Conservation (phyloP, 2,888 invertebrate genomes). For the Melieria omissa region DNA sequence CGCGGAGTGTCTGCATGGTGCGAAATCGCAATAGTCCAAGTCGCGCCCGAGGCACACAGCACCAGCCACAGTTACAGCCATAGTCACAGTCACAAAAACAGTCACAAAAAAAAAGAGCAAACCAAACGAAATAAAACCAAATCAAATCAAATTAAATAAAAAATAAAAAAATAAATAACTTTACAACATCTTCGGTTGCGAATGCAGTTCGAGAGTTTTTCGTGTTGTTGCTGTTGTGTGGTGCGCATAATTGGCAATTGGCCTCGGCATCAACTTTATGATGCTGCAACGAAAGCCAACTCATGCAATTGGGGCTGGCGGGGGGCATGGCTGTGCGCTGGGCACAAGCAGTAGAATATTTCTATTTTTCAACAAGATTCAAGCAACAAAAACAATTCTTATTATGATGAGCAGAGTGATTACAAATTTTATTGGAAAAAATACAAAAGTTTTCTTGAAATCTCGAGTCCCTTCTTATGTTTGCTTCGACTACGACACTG, state of each 20-base stretch:
- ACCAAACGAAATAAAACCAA: constrained; percentile 1
- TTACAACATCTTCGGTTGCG: constrained; percentile 30
- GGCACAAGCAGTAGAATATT: no score
- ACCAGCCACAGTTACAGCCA: not conserved
- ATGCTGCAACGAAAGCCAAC: constrained; percentile 41
- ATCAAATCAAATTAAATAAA: constrained; percentile 3
- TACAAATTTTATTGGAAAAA: no score
- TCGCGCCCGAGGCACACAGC: constrained; percentile 42
- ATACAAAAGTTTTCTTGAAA: not conserved
- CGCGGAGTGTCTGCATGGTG: constrained; percentile 41
- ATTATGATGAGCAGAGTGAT: no score
- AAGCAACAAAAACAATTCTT: no score
- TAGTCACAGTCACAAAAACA: not conserved
- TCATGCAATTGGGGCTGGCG: no score
- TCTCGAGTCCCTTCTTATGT: not conserved
- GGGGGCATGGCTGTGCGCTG: no score
- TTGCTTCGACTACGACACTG: not conserved
- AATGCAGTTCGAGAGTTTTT: constrained; percentile 12
- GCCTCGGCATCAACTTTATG: constrained; percentile 55
- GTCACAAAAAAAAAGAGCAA: not conserved
- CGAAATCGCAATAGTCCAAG: constrained; percentile 50
- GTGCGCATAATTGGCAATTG: constrained; percentile 58
- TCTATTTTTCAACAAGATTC: no score
- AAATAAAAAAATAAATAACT: constrained; percentile 16
- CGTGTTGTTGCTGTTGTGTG: constrained; percentile 19